Evolutionary conservation across 2,113 vertebrate genomes (phyloP), one percentile per base, ranked within the genome.

Genomic region (Paralichthys olivaceus): DNA sequence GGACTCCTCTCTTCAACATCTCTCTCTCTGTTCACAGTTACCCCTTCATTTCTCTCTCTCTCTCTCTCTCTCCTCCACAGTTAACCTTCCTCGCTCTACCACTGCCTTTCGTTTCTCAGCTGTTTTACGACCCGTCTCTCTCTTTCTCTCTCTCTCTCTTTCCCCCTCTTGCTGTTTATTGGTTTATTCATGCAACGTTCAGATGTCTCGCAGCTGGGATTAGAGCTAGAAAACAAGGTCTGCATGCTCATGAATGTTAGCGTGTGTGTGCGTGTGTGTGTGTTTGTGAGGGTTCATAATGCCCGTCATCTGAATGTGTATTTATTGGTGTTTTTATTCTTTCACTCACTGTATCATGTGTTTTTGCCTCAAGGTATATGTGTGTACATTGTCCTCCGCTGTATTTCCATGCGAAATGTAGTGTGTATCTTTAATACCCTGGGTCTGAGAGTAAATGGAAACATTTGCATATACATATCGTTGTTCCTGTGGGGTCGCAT

Each of bases 1-100:
- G 83, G 65, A 80, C 74, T 87, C 67, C n/a, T 65, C 72, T 80
- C 87, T 73, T 88, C 86, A 72, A 79, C 84, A 73, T 84, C 80
- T 87, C 61, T 77, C 77, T 90, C 77, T 69, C 72, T 68, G 76
- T 20, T 49, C 75, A 55, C 69, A 45, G 40, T 68, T n/a, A n/a
- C 65, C 0, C 29, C 79, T 80, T 72, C 76, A 58, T 77, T 59
- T 67, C 57, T 57, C 69, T 68, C 63, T 61, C 47, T 53, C 19
- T 49, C 67, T 71, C 67, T 65, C 23, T 57, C 37, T 28, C 28
- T 28, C 51, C 40, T 37, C 13, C 15, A 47, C 45, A 47, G 45
- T 47, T 14, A 47, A 8, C 5, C 45, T 17, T 25, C 62, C 79
- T 75, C 17, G 0, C 69, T 82, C 69, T 7, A 28, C 58, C 67